These are phyloP conservation scores for Sycophila sp. DNA, from an alignment of 1,140 invertebrate genomes.

Conservation along the genomic window DNA sequence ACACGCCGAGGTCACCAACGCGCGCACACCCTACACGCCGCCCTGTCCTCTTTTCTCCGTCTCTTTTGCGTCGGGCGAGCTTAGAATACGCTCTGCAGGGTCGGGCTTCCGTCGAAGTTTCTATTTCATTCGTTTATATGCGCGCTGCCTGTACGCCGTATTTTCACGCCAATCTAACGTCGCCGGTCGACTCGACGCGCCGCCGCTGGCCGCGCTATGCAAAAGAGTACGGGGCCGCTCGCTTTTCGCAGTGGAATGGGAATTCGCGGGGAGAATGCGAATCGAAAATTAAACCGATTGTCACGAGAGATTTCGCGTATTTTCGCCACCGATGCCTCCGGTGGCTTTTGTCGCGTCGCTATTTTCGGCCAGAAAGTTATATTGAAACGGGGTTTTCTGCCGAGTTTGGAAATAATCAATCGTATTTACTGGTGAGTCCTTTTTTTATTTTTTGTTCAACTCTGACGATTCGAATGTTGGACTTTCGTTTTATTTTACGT, in stretches of 20 bases:
- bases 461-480: no score
- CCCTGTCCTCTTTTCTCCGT: conserved; percentile 58
- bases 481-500: no score
- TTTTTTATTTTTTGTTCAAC: no score
- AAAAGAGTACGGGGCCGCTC: neutral
- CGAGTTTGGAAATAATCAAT: no score
- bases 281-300: conserved; percentile 7
- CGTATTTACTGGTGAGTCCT: no score
- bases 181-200: no score
- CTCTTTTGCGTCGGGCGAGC: conserved; percentile 5
- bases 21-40: conserved; percentile 53
- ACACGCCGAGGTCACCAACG: neutral
- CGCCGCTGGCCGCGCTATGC: neutral
- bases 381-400: no score
- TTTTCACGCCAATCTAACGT: conserved; percentile 26
- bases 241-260: neutral
- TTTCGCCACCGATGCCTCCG: no score
- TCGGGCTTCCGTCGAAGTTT: conserved; percentile 6
- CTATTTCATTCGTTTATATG: conserved; percentile 38
- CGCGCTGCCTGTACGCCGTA: neutral
- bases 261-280: neutral
- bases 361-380: no score
- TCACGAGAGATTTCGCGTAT: no score
- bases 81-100: conserved; percentile 5
- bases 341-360: no score